Base-by-base conservation (phyloP, 2,797 vertebrate genomes). In the Mus spretus region DNA sequence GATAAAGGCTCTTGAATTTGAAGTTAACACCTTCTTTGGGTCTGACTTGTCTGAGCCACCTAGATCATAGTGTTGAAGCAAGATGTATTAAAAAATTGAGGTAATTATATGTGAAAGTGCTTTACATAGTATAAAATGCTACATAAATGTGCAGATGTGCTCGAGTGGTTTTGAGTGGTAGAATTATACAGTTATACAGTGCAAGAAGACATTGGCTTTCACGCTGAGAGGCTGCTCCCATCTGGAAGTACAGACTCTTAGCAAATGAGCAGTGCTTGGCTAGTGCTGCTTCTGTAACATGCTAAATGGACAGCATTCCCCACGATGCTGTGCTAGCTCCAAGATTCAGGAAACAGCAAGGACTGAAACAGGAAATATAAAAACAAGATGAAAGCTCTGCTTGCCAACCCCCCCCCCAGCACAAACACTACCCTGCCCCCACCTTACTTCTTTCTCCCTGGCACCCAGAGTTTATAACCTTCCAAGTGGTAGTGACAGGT, bases 41-140 rank as follows among this genome's bases (percentile, higher is more conserved):
- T 88, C 81, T 87, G 75, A 82, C 40, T 44, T 85, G 3, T 82
- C 50, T 57, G 47, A 75, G 26, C 2, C 91, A 50, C 59, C 55
- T 90, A 92, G 61, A 50, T 82, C 28, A 67, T n/a, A 61, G 20
- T 17, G 20, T 91, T 90, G 8, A 61, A 89, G 44, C 1, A 22
- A 94, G 85, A 81, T 89, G 15, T 20, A 65, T 83, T 96, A 72
- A 72, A 82, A 90, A 93, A 53, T 59, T 47, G 57, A 82, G n/a
- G 61, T 94, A 61, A 91, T 74, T 88, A 75, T 55, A 50, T 72
- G 50, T 84, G 89, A 83, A 67, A 91, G 77, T 83, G 14, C 79
- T 93, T 91, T 89, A 57, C 19, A 89, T 83, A 94, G 67, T 89
- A 70, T 78, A 74, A 95, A 90, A 59, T 93, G 37, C 47, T 55